These are phyloP conservation scores for Chaenocephalus aceratus DNA, from an alignment of 2,113 vertebrate species.

Conservation along the genomic window DNA sequence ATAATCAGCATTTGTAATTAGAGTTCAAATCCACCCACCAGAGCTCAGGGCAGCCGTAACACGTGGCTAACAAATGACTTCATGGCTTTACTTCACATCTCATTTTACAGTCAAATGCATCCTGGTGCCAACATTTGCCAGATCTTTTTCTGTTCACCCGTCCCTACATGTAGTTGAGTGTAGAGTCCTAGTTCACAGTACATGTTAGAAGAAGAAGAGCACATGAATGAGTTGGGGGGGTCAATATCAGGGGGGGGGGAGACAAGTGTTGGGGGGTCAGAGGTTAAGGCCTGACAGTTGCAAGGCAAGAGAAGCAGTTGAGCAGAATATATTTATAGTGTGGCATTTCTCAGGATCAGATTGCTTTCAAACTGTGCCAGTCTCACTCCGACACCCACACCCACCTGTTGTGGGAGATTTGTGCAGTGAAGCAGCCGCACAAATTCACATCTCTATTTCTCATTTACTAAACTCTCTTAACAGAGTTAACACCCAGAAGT, in stretches of 20 bases:
- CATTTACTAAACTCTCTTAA: conserved; percentile 29
- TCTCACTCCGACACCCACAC: conserved; percentile 54
- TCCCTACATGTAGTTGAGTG: not conserved
- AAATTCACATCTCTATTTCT: conserved; percentile 44
- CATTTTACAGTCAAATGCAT: conserved; percentile 66
- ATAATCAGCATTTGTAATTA: not conserved
- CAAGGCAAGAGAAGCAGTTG: conserved; percentile 55
- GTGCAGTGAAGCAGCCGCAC: conserved; percentile 26
- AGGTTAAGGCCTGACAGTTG: conserved; percentile 70
- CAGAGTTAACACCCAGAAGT: not conserved
- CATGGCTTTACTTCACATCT: conserved; percentile 4
- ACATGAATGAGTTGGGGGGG: conserved; percentile 60
- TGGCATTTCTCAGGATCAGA: conserved; percentile 78
- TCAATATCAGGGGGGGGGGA: not conserved
- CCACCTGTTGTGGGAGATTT: conserved; percentile 84
- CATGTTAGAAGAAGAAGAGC: conserved; percentile 33
- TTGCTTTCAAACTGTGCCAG: conserved; percentile 76
- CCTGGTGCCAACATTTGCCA: conserved; percentile 2
- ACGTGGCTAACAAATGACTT: not conserved
- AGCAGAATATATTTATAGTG: conserved; percentile 87
- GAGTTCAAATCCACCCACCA: not conserved
- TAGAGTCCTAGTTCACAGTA: conserved; percentile 6
- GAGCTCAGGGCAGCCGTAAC: not conserved
- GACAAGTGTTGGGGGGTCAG: conserved; percentile 64
- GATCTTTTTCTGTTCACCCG: not conserved